A percentile compares a stretch with the other conserved stretches of the same genome.
Conservation (phyloP, 2,888 invertebrate species). For the Pyralis farinalis region DNA sequence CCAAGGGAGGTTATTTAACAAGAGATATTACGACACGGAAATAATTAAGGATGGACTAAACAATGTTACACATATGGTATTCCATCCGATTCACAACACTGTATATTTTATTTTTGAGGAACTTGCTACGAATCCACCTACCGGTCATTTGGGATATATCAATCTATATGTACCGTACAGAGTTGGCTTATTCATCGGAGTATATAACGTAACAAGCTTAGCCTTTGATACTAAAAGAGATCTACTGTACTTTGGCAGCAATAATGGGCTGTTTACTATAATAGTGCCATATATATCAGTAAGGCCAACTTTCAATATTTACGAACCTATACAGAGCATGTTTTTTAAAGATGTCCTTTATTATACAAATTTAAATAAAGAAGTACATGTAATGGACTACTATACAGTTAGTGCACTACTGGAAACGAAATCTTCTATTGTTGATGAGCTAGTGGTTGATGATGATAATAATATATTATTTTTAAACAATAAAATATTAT, state of each 20-base stretch:
- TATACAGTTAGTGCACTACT: constrained; percentile 38
- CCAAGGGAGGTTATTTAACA: constrained; percentile 45
- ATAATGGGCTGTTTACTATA: constrained; percentile 54
- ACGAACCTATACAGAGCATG: constrained; percentile 48
- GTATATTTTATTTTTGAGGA: constrained; percentile 62
- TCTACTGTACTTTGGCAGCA: constrained; percentile 54
- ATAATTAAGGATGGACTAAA: constrained; percentile 62
- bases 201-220: constrained; percentile 58
- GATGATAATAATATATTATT: constrained; percentile 62
- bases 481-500: constrained; percentile 40
- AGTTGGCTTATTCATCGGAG: constrained; percentile 45
- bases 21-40: constrained; percentile 50
- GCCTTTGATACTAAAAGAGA: constrained; percentile 52
- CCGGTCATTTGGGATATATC: constrained; percentile 40
- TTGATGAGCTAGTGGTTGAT: constrained; percentile 53
- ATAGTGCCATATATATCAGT: constrained; percentile 44
- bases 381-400: constrained; percentile 51
- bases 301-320: constrained; percentile 47
- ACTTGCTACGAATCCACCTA: constrained; percentile 30
- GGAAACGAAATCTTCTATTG: constrained; percentile 40
- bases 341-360: constrained; percentile 55
- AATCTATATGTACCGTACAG: constrained; percentile 39
- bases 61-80: constrained; percentile 44
- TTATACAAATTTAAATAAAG: constrained; percentile 42
- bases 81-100: constrained; percentile 53